Conservation (phyloP, 1,140 invertebrate species). For the Drosophila eugracilis region DNA sequence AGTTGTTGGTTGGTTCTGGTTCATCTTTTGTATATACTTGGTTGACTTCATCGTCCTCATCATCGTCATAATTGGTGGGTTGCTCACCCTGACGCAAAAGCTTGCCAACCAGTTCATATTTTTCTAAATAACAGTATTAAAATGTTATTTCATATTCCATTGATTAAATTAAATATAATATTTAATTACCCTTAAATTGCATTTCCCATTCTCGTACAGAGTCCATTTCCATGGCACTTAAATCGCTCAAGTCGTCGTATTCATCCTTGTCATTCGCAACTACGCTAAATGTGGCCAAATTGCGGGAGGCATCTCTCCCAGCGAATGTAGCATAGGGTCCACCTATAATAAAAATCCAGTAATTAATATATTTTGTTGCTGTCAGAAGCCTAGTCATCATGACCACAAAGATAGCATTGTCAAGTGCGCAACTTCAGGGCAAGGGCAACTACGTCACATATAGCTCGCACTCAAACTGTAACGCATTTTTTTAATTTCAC, state of each 20-base stretch:
- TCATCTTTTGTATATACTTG: too few relatives aligned
- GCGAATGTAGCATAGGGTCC: conserved; percentile 97
- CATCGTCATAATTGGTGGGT: conserved; percentile 96
- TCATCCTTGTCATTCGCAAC: conserved; percentile 91
- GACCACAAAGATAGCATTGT: not conserved
- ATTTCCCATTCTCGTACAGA: conserved; percentile 97
- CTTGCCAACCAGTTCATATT: conserved; percentile 96
- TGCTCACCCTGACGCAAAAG: conserved; percentile 96
- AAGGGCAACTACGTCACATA: conserved; percentile 4
- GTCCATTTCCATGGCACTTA: conserved; percentile 94
- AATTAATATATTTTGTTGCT: not conserved
- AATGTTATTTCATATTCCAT: not conserved
- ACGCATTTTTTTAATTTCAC: not conserved
- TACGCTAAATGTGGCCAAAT: conserved; percentile 97
- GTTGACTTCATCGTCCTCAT: conserved; percentile 86
- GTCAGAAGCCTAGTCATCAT: not conserved
- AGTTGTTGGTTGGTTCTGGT: not conserved
- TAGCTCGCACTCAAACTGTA: not conserved
- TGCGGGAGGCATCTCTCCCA: conserved; percentile 97
- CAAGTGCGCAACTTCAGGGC: not conserved
- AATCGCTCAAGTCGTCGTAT: conserved; percentile 98
- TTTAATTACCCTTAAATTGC: conserved; percentile 91
- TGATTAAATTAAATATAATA: too few relatives aligned
- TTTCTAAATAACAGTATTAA: conserved; percentile 85
- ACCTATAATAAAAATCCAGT: conserved; percentile 72